These are phyloP conservation scores for Patella depressa DNA, from an alignment of 2,888 invertebrate species.

Conservation along the genomic window DNA sequence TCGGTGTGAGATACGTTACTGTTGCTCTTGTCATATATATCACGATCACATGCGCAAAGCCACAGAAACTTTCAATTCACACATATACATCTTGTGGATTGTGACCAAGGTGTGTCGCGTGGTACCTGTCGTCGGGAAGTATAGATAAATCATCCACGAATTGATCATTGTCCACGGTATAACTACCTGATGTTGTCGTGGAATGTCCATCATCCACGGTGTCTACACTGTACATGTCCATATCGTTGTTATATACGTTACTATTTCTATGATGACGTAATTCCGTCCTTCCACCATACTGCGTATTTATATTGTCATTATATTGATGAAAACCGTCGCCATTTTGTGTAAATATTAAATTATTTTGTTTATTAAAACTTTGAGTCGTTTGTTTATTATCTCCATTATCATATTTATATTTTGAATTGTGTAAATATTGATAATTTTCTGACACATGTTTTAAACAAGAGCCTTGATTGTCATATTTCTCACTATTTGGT, in stretches of 20 bases:
- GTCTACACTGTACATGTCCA: neutral
- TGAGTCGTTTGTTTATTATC: neutral
- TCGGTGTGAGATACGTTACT: too few relatives aligned
- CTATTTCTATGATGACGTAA: neutral
- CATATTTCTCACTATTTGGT: neutral
- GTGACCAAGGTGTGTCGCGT: neutral
- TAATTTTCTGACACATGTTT: neutral
- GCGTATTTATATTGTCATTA: neutral
- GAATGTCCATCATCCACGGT: conserved; percentile 3
- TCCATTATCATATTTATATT: neutral
- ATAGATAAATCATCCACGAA: neutral
- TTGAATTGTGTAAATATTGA: neutral
- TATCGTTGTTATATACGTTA: neutral
- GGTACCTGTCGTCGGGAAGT: neutral
- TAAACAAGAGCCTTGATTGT: neutral
- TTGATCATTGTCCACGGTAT: neutral
- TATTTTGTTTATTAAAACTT: neutral
- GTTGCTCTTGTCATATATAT: too few relatives aligned
- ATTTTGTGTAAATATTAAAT: neutral
- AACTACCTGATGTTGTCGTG: neutral
- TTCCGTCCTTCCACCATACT: neutral
- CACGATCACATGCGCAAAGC: too few relatives aligned
- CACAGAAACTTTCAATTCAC: neutral
- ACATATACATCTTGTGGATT: conserved; percentile 6
- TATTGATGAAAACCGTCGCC: neutral